Evolutionary conservation across 1,140 invertebrate genomes (phyloP), one percentile per base, ranked within the genome.

Genomic region (Medauroidea extradentata): DNA sequence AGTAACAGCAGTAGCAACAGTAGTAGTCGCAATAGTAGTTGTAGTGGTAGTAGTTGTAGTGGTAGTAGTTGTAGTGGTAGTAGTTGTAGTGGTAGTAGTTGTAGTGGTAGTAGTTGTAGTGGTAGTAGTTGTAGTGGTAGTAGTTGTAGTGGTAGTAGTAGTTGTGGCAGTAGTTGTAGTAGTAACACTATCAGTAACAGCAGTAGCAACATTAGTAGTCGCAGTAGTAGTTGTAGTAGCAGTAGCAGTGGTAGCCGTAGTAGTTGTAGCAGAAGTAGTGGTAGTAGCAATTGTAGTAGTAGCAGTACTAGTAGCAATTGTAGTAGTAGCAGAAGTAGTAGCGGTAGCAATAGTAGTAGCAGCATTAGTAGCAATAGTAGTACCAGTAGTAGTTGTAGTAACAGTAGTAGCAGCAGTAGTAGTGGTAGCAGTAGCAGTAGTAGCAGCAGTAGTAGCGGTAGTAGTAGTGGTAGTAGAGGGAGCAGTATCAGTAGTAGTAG

Each of bases 381-480:
- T n/a, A n/a, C n/a, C n/a, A n/a, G n/a, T n/a, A n/a, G n/a, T n/a
- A n/a, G n/a, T n/a, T n/a, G n/a, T n/a, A n/a, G n/a, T n/a, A n/a
- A 18, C 18, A 7, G 21, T n/a, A 18, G 42, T 14, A 44, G 42
- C 42, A 44, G 42, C 21, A 44, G 53, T 56, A 29, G 43, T 56
- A 9, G 53, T 56, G 23, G 41, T 49, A 29, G 43, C 46, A 48
- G 41, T 56, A 29, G 53, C 46, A n/a, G 43, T 56, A n/a, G n/a
- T n/a, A n/a, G n/a, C n/a, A n/a, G n/a, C n/a, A n/a, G n/a, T n/a
- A n/a, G n/a, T n/a, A n/a, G n/a, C n/a, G n/a, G 39, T 56, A 29
- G 41, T 56, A 7, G 27, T 56, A 9, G 53, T 56, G 23, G 53
- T 49, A 29, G 43, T 56, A n/a, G 38, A n/a, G 21, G 19, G 53